Conservation (phyloP, 2,888 invertebrate species). For the Clistopyga incitator region DNA sequence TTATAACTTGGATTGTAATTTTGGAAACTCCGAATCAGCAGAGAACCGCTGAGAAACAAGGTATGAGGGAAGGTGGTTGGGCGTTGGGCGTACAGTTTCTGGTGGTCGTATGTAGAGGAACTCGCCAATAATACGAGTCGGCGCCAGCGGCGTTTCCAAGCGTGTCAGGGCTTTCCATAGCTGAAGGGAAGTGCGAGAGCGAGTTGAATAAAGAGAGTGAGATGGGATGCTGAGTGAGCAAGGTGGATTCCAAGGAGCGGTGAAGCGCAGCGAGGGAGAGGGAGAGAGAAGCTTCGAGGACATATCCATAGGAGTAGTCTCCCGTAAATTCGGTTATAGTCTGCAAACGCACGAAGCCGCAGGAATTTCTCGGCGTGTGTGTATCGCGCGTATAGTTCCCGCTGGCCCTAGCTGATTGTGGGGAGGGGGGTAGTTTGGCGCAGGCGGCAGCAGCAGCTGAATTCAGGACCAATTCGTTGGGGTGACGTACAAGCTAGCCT, state of each 20-base stretch:
- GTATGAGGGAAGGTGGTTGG: conserved; percentile 22
- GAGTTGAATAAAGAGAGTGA: conserved; percentile 24
- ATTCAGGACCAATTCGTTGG: conserved; percentile 25
- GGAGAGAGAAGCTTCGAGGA: background rate
- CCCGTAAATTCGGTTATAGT: conserved; percentile 60
- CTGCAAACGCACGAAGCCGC: conserved; percentile 36
- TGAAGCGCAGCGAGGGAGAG: conserved; percentile 41
- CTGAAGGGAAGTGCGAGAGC: conserved; percentile 8
- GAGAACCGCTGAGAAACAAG: conserved; percentile 31
- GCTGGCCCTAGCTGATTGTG: background rate
- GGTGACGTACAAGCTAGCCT: conserved; percentile 7
- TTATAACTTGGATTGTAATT: conserved; percentile 52
- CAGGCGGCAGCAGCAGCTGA: conserved; percentile 14
- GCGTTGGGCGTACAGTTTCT: conserved; percentile 47
- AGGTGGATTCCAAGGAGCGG: conserved; percentile 60
- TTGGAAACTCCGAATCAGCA: conserved; percentile 47
- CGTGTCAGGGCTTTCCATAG: conserved; percentile 13
- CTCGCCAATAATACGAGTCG: conserved; percentile 56
- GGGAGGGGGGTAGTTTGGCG: conserved; percentile 1
- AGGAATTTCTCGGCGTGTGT: conserved; percentile 47
- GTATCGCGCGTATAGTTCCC: background rate
- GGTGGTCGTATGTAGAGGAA: conserved; percentile 38
- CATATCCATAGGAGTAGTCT: conserved; percentile 13
- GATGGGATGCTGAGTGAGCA: conserved; percentile 42
- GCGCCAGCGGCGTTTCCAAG: conserved; percentile 29